Percentiles rank a stretch among this genome's conserved stretches.
These are phyloP conservation scores for Pristionchus exspectatus DNA, from an alignment of 2,888 invertebrate genomes.

Conservation along the genomic window DNA sequence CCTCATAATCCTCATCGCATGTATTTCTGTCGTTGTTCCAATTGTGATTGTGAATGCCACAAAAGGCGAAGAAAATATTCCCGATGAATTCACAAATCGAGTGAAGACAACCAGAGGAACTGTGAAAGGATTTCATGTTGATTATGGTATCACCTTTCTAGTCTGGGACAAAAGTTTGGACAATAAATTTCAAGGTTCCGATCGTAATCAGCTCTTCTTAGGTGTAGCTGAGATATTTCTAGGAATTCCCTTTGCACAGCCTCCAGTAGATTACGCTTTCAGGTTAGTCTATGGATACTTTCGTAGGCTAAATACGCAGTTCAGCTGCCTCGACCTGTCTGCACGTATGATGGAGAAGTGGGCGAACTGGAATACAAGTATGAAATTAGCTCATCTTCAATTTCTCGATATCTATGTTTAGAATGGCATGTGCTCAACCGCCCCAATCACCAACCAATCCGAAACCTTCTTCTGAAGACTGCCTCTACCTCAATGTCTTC, in stretches of 20 bases:
- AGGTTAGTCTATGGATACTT: not conserved
- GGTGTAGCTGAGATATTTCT: not conserved
- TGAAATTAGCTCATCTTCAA: not conserved
- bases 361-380: not conserved
- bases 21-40: not conserved
- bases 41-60: not conserved
- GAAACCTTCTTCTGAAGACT: constrained; percentile 3
- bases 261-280: not conserved
- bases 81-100: not conserved
- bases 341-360: not conserved
- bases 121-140: not conserved
- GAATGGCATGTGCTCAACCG: not conserved
- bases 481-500: constrained; percentile 25
- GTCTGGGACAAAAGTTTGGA: not conserved
- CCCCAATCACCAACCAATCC: not conserved
- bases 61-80: not conserved
- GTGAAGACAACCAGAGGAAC: not conserved
- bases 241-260: not conserved
- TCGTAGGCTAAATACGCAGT: not conserved
- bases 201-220: not conserved
- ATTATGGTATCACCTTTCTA: not conserved
- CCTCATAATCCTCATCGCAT: not conserved
- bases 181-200: not conserved
- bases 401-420: not conserved
- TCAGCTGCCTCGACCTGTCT: not conserved